phyloP scores from a whole-genome alignment of 2,888 invertebrate genomes.

The Drosophila dives region DNA sequence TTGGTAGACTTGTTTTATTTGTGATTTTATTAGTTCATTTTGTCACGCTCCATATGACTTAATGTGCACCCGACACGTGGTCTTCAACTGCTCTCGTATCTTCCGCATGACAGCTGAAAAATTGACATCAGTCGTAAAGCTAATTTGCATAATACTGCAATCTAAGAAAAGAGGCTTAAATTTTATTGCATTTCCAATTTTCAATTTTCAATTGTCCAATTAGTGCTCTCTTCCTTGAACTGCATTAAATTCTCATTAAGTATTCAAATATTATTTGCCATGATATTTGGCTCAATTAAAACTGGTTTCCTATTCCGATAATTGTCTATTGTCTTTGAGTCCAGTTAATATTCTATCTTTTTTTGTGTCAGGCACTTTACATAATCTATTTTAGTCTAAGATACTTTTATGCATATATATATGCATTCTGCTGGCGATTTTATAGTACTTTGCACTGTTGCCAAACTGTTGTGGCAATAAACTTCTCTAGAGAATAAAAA shows the following conservation, averaged over 20 bases:
- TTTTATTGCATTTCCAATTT: not conserved
- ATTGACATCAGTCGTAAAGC: not conserved
- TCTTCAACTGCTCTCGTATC: not conserved
- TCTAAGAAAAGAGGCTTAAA: constrained; percentile 8
- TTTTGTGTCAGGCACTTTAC: constrained; percentile 8
- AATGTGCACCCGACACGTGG: constrained; percentile 23
- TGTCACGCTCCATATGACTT: constrained; percentile 36
- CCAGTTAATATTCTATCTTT: constrained; percentile 4
- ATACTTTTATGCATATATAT: constrained; percentile 7
- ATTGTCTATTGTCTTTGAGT: constrained; percentile 55
- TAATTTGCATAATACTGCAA: constrained; percentile 4
- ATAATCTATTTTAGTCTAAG: constrained; percentile 30
- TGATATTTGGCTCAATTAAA: constrained; percentile 24
- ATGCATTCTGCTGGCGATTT: constrained; percentile 17
- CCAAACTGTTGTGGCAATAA: constrained; percentile 43
- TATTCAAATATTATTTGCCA: not conserved
- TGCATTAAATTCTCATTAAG: constrained; percentile 1
- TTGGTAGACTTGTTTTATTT: constrained; percentile 59
- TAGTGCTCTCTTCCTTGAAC: constrained; percentile 3
- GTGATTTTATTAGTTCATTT: constrained; percentile 57
- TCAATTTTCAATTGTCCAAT: constrained; percentile 18
- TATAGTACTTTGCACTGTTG: constrained; percentile 34
- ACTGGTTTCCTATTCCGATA: constrained; percentile 12
- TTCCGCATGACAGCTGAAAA: not conserved
- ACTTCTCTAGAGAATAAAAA: constrained; percentile 37